Evolutionary conservation across 2,113 vertebrate species (phyloP).

Genomic region (Perca schrenkii): DNA sequence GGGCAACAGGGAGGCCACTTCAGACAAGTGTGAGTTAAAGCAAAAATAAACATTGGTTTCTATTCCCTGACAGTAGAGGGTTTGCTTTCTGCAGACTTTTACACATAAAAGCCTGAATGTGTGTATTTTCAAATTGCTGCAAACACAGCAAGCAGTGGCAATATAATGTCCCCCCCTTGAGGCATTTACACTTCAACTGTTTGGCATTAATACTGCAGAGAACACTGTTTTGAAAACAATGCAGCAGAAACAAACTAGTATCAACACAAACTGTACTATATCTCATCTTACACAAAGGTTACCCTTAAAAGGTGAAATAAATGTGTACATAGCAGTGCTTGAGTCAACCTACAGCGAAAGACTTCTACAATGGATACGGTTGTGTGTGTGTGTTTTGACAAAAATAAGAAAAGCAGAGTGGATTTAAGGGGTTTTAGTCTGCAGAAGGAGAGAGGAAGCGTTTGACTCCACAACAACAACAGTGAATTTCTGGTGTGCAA

Average conservation of each 20-base stretch:
- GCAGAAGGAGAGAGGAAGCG: neutral
- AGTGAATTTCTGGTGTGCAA: slow-evolving; percentile 54
- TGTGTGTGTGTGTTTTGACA: neutral
- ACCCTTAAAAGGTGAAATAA: neutral
- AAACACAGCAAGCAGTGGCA: neutral
- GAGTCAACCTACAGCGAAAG: neutral
- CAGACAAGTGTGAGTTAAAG: neutral
- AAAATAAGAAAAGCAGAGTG: neutral
- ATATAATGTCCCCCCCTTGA: neutral
- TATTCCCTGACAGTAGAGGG: neutral
- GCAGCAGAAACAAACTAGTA: slow-evolving; percentile 14
- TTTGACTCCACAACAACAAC: slow-evolving; percentile 21
- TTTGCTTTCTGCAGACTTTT: neutral
- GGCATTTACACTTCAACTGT: neutral
- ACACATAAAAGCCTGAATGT: neutral
- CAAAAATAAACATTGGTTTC: neutral
- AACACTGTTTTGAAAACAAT: neutral
- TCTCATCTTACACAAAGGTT: neutral
- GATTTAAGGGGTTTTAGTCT: slow-evolving; percentile 2
- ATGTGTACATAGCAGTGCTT: neutral
- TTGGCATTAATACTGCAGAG: neutral
- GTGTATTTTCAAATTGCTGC: neutral
- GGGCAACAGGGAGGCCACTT: neutral
- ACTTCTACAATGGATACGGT: neutral
- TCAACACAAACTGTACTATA: neutral